Conservation (phyloP, 2,113 vertebrate species). For the Empidonax alnorum region DNA sequence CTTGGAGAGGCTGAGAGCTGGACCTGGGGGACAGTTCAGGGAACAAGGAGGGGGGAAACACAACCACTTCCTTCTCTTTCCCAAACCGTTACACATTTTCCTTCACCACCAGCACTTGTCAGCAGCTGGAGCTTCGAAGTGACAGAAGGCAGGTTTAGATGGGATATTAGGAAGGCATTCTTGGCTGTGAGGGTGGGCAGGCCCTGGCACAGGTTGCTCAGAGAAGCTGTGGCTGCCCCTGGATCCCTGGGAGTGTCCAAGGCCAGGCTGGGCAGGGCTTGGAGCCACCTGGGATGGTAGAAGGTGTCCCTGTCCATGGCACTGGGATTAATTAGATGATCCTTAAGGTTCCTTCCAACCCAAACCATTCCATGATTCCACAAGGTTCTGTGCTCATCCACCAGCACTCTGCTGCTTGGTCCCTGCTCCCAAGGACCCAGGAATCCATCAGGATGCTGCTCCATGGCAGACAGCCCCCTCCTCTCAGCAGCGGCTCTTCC, state of each 20-base stretch:
- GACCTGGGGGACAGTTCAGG: background rate
- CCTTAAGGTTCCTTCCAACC: background rate
- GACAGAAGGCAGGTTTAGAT: background rate
- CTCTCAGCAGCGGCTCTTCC: background rate
- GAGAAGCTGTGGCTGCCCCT: background rate
- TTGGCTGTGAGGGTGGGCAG: background rate
- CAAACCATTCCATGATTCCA: background rate
- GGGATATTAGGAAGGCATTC: background rate
- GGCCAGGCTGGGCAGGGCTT: background rate
- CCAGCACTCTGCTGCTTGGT: background rate
- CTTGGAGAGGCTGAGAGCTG: background rate
- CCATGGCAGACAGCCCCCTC: background rate
- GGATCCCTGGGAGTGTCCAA: background rate
- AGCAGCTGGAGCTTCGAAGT: background rate
- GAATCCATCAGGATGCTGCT: background rate
- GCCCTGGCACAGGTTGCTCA: background rate
- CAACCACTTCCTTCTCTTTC: background rate
- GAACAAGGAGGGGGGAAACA: background rate
- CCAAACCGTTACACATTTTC: background rate
- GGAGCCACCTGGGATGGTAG: background rate
- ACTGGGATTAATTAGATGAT: background rate
- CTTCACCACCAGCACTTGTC: background rate
- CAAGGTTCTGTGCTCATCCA: accelerated
- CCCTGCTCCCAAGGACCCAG: background rate
- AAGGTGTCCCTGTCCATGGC: background rate